A percentile compares a stretch with the other conserved stretches of the same genome.
phyloP scores from a whole-genome alignment of 2,797 vertebrate genomes.

The Pterois miles region DNA sequence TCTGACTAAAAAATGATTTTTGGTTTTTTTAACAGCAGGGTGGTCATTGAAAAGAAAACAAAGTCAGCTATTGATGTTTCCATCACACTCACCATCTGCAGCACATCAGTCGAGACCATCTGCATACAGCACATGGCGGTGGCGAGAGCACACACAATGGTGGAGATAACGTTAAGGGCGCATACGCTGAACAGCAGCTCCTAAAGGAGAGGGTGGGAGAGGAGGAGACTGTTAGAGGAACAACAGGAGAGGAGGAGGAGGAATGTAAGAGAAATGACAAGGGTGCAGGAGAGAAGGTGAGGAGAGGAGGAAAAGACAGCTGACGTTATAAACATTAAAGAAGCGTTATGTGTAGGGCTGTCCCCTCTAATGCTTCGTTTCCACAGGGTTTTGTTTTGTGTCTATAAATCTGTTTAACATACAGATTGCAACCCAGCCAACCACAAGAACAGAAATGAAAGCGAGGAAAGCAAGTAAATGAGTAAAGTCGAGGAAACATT shows the following conservation, averaged over 20 bases:
- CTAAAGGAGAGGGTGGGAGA: conserved; percentile 75
- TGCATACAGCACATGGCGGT: conserved; percentile 99
- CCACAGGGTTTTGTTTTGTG: no score
- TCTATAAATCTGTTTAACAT: no score
- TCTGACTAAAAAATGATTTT: conserved; percentile 1
- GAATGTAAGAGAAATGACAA: conserved; percentile 1
- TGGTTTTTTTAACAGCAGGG: not conserved
- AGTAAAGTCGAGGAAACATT: no score
- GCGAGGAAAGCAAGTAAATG: no score
- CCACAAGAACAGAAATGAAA: no score
- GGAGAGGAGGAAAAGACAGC: not conserved
- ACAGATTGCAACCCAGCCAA: no score
- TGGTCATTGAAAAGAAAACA: conserved; percentile 35
- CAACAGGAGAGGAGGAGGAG: conserved; percentile 25
- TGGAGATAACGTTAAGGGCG: conserved; percentile 97
- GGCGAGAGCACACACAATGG: conserved; percentile 97
- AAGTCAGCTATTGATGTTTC: conserved; percentile 16
- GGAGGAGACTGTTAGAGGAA: conserved; percentile 50
- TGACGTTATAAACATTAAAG: not conserved
- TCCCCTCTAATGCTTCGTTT: no score
- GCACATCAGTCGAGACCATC: conserved; percentile 96
- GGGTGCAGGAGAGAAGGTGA: not conserved
- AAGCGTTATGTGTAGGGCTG: not conserved
- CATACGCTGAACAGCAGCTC: conserved; percentile 98
- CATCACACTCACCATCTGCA: conserved; percentile 94